Conservation (phyloP, 2,888 invertebrate species). For the Temnothorax ravouxi region DNA sequence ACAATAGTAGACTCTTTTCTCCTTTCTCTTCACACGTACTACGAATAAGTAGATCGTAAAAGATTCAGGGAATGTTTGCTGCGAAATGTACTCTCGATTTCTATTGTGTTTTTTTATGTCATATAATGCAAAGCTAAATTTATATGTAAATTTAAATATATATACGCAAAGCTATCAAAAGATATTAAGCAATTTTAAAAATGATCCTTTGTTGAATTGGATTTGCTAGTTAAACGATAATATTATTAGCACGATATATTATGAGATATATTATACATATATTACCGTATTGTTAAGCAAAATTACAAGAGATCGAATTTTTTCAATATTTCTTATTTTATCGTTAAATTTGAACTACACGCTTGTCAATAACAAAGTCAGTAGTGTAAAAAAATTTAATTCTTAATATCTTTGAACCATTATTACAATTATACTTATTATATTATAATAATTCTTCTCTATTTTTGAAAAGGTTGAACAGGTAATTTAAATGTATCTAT, state of each 20-base stretch:
- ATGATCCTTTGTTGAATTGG: background rate
- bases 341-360: background rate
- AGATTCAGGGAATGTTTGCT: constrained; percentile 5
- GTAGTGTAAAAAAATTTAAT: background rate
- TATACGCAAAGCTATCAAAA: background rate
- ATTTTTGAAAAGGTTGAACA: background rate
- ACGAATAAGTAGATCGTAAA: constrained; percentile 8
- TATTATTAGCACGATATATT: background rate
- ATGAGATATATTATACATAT: background rate
- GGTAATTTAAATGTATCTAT: background rate
- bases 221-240: background rate
- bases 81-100: constrained; percentile 5
- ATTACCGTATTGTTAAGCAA: background rate
- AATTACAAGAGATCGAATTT: background rate
- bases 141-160: constrained; percentile 1
- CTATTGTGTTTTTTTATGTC: background rate
- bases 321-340: background rate
- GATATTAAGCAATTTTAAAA: background rate
- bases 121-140: constrained; percentile 2
- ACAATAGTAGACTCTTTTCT: constrained; percentile 7
- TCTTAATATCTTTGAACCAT: background rate
- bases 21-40: background rate
- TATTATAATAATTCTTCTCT: background rate
- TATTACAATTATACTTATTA: background rate
- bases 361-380: background rate